These are phyloP conservation scores for Thyatira batis DNA, from an alignment of 2,888 invertebrate genomes.

Conservation along the genomic window DNA sequence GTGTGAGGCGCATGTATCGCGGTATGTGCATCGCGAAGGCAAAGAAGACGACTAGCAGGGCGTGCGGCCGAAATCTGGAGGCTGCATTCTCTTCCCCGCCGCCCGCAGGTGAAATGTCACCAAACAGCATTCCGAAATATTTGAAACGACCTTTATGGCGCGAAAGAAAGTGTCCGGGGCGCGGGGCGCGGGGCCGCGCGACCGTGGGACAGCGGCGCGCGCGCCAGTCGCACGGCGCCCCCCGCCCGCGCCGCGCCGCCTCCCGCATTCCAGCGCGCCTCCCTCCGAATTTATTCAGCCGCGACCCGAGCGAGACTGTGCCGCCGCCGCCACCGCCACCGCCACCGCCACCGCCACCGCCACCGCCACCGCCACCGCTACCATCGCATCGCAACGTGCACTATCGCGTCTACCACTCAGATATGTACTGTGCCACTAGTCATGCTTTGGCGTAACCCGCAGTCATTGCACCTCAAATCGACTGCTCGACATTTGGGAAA, in stretches of 20 bases:
- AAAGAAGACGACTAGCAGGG: constrained; percentile 35
- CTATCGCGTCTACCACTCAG: constrained; percentile 6
- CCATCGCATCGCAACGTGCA: constrained; percentile 4
- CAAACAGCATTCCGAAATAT: constrained; percentile 81
- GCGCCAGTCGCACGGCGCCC: constrained; percentile 79
- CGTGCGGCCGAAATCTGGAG: constrained; percentile 60
- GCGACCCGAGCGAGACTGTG: constrained; percentile 56
- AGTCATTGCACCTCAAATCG: neutral
- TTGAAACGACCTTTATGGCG: constrained; percentile 83
- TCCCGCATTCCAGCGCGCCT: constrained; percentile 75
- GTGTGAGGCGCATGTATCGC: constrained; percentile 9
- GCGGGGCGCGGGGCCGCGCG: constrained; percentile 80
- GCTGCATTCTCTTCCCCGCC: constrained; percentile 66
- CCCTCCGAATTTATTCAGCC: constrained; percentile 81
- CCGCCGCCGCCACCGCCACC: constrained; percentile 20
- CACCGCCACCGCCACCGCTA: constrained; percentile 17
- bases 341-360: constrained; percentile 15
- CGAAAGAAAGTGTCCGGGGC: constrained; percentile 78
- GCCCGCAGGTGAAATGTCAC: constrained; percentile 79
- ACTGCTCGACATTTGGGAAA: neutral
- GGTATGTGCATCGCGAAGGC: constrained; percentile 28
- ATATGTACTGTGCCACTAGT: neutral
- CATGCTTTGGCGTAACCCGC: neutral
- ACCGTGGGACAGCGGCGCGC: constrained; percentile 86
- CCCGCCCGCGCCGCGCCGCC: constrained; percentile 64